Conservation (phyloP, 2,113 vertebrate species). For the Ammodytes marinus region DNA sequence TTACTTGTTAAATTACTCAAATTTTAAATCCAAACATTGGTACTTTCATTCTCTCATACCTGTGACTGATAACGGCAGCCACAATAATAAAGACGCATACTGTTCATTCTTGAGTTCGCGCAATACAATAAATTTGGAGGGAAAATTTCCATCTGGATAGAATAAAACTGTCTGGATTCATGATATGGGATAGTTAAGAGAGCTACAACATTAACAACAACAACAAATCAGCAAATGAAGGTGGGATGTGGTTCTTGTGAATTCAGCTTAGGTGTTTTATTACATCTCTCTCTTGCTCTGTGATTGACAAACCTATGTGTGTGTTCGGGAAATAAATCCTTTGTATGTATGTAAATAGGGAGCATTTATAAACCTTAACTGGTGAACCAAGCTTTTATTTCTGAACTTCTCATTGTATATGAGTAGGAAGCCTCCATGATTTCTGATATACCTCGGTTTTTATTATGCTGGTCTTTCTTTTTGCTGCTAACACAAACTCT, state of each 20-base stretch:
- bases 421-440: background rate
- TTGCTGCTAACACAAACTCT: background rate
- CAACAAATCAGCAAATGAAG: background rate
- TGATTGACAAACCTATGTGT: background rate
- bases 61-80: background rate
- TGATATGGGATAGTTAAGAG: background rate
- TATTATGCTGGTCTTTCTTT: background rate
- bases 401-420: background rate
- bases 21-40: conserved; percentile 20
- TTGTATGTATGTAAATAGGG: background rate
- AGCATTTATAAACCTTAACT: background rate
- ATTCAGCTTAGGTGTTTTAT: background rate
- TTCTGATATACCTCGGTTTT: too few relatives aligned
- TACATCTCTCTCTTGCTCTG: too few relatives aligned
- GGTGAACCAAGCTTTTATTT: background rate
- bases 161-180: background rate
- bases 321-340: background rate
- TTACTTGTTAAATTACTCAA: conserved; percentile 25
- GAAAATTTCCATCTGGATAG: background rate
- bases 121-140: background rate
- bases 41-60: background rate
- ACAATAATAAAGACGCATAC: background rate
- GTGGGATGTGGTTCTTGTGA: background rate
- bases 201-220: background rate
- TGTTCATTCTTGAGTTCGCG: background rate